These are phyloP conservation scores for Drosophila willistoni DNA, from an alignment of 1,140 invertebrate genomes.

Conservation along the genomic window DNA sequence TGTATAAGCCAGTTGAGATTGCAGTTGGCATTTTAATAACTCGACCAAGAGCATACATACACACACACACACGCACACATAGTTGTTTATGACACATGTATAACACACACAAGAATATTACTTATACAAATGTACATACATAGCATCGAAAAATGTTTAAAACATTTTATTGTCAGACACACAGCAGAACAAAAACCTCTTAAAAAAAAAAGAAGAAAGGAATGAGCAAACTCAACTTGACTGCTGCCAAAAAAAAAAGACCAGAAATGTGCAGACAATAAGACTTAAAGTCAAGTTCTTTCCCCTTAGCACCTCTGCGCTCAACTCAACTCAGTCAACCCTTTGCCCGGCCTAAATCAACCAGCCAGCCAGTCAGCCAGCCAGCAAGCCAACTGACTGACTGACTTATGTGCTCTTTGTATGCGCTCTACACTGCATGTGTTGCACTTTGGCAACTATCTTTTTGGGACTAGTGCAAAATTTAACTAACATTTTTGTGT, in stretches of 20 bases:
- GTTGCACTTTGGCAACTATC: constrained; percentile 55
- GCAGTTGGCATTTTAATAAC: constrained; percentile 59
- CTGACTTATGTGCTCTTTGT: constrained; percentile 74
- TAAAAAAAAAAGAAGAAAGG: constrained; percentile 20
- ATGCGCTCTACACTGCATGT: constrained; percentile 50
- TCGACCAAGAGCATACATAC: background rate
- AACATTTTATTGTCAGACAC: constrained; percentile 37
- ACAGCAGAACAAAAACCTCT: background rate
- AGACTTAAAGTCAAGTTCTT: constrained; percentile 57
- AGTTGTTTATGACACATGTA: constrained; percentile 44
- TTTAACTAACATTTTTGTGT: constrained; percentile 64
- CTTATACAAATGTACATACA: background rate
- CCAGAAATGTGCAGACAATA: constrained; percentile 48
- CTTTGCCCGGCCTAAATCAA: constrained; percentile 13
- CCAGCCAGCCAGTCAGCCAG: background rate
- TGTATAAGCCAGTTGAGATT: constrained; percentile 12
- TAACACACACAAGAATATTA: constrained; percentile 5
- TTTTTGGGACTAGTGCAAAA: constrained; percentile 41
- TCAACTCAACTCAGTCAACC: background rate
- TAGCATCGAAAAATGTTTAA: constrained; percentile 10
- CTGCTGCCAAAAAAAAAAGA: constrained; percentile 17
- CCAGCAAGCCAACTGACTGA: constrained; percentile 31
- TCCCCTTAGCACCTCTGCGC: background rate
- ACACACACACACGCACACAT: background rate
- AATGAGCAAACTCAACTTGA: constrained; percentile 18